phyloP scores from a whole-genome alignment of 2,888 invertebrate genomes.

The Drosophila villosipedis region DNA sequence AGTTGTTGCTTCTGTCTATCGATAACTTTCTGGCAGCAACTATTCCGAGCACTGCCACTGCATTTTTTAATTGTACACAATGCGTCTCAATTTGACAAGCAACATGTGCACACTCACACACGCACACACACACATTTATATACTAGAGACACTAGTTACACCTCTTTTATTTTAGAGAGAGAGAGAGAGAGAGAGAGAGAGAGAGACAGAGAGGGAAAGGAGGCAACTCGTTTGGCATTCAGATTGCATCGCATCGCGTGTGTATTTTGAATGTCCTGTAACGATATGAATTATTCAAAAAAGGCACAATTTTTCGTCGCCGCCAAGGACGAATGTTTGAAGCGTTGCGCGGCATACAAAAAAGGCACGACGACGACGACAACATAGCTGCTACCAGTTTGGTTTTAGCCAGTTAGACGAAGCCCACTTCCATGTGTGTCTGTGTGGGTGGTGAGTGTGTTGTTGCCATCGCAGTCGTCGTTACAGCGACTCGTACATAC shows the following conservation, averaged over 20 bases:
- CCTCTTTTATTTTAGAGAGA: conserved; percentile 26
- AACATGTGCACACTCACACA: conserved; percentile 65
- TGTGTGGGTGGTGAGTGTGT: conserved; percentile 26
- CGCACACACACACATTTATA: conserved; percentile 12
- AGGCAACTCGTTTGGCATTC: conserved; percentile 81
- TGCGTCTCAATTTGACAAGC: conserved; percentile 77
- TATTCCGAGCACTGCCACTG: conserved; percentile 56
- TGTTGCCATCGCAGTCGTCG: conserved; percentile 42
- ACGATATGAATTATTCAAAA: conserved; percentile 85
- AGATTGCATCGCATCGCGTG: conserved; percentile 83
- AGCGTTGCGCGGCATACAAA: conserved; percentile 82
- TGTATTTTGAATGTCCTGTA: conserved; percentile 85
- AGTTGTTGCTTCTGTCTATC: conserved; percentile 56
- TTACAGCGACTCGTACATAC: conserved; percentile 72
- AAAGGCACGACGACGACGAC: conserved; percentile 68
- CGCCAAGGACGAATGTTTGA: conserved; percentile 84
- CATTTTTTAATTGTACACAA: conserved; percentile 68
- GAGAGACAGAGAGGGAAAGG: background rate
- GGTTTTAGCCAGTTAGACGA: conserved; percentile 72
- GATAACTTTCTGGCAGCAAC: conserved; percentile 66
- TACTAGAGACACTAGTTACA: conserved; percentile 37
- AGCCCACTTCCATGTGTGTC: conserved; percentile 48
- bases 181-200: too few relatives aligned
- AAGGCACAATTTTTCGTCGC: conserved; percentile 74
- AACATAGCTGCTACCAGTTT: conserved; percentile 59